phyloP scores from a whole-genome alignment of 1,140 invertebrate genomes.

The Epicauta chinensis region DNA sequence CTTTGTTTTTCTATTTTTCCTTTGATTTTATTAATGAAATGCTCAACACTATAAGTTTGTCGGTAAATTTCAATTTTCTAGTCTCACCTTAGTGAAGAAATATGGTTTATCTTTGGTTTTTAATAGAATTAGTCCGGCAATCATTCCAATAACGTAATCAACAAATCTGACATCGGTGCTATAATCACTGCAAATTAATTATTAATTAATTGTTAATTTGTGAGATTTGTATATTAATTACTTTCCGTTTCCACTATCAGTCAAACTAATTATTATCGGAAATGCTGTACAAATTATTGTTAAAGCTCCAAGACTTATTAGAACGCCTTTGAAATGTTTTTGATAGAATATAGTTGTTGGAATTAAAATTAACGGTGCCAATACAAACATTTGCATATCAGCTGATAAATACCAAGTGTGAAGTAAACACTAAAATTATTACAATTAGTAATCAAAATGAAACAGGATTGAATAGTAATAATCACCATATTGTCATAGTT shows the following conservation, averaged over 20 bases:
- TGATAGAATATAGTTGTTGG: too few species aligned
- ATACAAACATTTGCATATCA: too few species aligned
- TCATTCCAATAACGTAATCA: constrained; percentile 30
- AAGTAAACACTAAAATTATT: constrained; percentile 48
- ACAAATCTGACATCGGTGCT: constrained; percentile 29
- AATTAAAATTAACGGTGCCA: too few species aligned
- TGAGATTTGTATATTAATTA: constrained; percentile 14
- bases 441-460: not conserved
- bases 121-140: too few species aligned
- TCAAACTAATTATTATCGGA: constrained; percentile 23
- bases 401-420: constrained; percentile 55
- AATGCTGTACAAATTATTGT: constrained; percentile 24
- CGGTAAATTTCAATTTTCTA: too few species aligned
- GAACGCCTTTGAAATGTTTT: too few species aligned
- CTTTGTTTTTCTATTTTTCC: too few species aligned
- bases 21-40: too few species aligned
- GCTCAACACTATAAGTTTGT: too few species aligned
- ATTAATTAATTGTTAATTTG: not conserved
- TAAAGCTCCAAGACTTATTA: too few species aligned
- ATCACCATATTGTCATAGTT: constrained; percentile 29
- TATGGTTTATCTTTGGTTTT: too few species aligned
- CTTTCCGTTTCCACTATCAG: constrained; percentile 19
- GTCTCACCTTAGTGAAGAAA: too few species aligned
- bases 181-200: constrained; percentile 21
- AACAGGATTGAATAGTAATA: not conserved